Evolutionary conservation across 2,113 vertebrate genomes (phyloP), one percentile per base, ranked within the genome.

Genomic region (Morphnarchus princeps): DNA sequence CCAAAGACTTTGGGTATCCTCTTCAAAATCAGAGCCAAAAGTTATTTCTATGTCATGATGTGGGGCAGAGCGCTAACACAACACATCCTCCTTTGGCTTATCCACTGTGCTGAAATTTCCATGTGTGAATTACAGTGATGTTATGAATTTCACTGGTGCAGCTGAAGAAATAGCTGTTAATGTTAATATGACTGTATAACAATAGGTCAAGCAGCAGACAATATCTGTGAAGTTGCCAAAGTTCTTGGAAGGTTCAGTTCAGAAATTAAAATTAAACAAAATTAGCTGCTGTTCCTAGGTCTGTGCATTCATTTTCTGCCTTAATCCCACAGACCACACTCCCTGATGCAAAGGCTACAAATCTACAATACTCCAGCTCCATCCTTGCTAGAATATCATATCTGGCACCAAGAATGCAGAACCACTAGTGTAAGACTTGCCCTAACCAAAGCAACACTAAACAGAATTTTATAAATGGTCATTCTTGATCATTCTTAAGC

Each of bases 31-130:
- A 77, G 15, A 72, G 18, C 0, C 7, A 55, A 55, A 69, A 40
- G 40, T 42, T 49, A 28, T 57, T 90, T 84, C 6, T 61, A 3
- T 16, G 10, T 20, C 24, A 49, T 8, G 38, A 36, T 16, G 14
- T 26, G 10, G 32, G 24, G 11, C 42, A 83, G 9, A 9, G 16
- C 0, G 2, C 5, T 55, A 38, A 32, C 2, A 22, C 2, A 4
- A 29, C 24, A 50, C 11, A 29, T 26, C 15, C 50, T 72, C 18
- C 22, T 66, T 65, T 34, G 16, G 13, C 9, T 72, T 16, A 61
- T 13, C 2, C 8, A 9, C 66, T 49, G 45, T 42, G 8, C 24
- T 78, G 45, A 28, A 45, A 42, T 90, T 66, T 78, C 52, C 7
- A 10, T 19, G 2, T 61, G 13, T 81, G 29, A 61, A 34, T 72